A percentile compares a stretch with the other conserved stretches of the same genome.
These are phyloP conservation scores for Sphaerodactylus townsendi DNA, from an alignment of 2,113 vertebrate genomes.

Conservation along the genomic window DNA sequence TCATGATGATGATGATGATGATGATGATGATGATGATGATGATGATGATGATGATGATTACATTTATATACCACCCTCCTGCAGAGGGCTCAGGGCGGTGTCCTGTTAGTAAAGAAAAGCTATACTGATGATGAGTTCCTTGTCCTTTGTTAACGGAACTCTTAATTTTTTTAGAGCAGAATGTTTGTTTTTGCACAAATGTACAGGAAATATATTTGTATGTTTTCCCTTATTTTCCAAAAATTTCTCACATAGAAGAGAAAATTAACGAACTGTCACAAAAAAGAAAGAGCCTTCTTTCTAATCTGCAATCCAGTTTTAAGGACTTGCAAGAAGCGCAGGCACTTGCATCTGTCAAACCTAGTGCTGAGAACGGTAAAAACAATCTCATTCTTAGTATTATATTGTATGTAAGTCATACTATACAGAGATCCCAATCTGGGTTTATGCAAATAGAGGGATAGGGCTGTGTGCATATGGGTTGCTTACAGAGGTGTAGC, in stretches of 20 bases:
- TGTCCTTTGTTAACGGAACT: too few relatives aligned
- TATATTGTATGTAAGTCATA: not conserved
- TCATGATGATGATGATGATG: too few relatives aligned
- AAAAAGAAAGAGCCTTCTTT: not conserved
- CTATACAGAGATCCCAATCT: not conserved
- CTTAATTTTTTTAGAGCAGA: too few relatives aligned
- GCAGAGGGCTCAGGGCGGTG: too few relatives aligned
- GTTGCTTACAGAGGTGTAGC: too few relatives aligned
- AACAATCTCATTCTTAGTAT: not conserved
- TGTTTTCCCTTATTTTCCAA: not conserved
- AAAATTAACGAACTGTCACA: not conserved
- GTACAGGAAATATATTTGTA: not conserved
- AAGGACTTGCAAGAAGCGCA: not conserved
- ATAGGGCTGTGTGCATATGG: not conserved
- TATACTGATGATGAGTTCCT: too few relatives aligned
- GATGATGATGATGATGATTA: too few relatives aligned
- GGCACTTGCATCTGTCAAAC: not conserved
- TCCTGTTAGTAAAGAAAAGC: too few relatives aligned
- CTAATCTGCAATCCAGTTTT: not conserved
- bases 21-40: too few relatives aligned
- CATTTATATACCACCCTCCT: too few relatives aligned
- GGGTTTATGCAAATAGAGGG: not conserved
- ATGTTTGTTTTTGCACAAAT: not conserved
- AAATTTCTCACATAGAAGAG: conserved; percentile 1
- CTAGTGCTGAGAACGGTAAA: not conserved